A percentile compares a stretch with the other conserved stretches of the same genome.
phyloP scores from a whole-genome alignment of 2,113 vertebrate species.

The Cynopterus brachyotis region DNA sequence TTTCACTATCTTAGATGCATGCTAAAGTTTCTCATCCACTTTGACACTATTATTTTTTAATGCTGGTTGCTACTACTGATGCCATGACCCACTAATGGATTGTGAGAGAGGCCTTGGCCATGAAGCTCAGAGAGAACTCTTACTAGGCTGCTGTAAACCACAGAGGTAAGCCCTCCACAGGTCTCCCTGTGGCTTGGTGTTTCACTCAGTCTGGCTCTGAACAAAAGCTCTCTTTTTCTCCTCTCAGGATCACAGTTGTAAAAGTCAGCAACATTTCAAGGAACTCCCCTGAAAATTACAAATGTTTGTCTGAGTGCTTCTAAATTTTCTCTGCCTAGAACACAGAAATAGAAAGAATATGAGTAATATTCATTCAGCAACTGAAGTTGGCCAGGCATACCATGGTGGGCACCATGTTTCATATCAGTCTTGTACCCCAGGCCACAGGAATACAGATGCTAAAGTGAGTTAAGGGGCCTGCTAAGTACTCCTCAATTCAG shows the following conservation, averaged over 20 bases:
- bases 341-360: constrained; percentile 53
- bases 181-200: background rate
- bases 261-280: constrained; percentile 45
- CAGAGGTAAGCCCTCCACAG: background rate
- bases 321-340: constrained; percentile 33
- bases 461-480: background rate
- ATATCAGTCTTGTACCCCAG: background rate
- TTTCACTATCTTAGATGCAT: background rate
- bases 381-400: background rate
- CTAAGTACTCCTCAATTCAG: background rate
- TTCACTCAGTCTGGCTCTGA: background rate
- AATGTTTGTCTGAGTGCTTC: constrained; percentile 31
- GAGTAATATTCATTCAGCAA: constrained; percentile 14
- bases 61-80: background rate
- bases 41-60: background rate
- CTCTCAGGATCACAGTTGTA: background rate
- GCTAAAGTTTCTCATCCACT: background rate
- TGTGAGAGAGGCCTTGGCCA: rapidly evolving
- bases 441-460: background rate
- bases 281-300: constrained; percentile 44
- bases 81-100: background rate
- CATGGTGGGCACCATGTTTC: background rate
- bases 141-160: background rate
- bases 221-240: constrained; percentile 20
- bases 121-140: background rate